Evolutionary conservation across 2,888 invertebrate genomes (phyloP).

Genomic region (Blastobasis adustella): DNA sequence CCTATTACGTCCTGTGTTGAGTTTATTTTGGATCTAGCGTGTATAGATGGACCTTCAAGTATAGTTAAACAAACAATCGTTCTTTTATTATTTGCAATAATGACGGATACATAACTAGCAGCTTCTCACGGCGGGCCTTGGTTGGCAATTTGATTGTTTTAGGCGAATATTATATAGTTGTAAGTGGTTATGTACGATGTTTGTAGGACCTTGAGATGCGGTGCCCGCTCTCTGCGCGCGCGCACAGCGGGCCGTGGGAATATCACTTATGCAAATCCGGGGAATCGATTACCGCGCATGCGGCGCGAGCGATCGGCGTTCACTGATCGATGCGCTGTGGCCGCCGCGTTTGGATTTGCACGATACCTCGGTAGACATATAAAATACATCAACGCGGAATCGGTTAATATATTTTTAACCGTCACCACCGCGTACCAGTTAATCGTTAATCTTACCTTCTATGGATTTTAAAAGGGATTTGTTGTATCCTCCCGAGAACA

Average conservation of each 20-base stretch:
- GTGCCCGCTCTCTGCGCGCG: slow-evolving; percentile 52
- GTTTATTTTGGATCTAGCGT: background rate
- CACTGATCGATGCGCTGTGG: slow-evolving; percentile 10
- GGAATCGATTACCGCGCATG: slow-evolving; percentile 62
- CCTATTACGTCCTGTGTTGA: background rate
- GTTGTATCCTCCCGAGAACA: too few species aligned
- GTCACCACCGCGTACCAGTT: too few species aligned
- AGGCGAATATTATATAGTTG: too few species aligned
- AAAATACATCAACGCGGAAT: too few species aligned
- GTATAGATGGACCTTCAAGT: too few species aligned
- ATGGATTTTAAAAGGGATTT: too few species aligned
- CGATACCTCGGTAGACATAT: too few species aligned
- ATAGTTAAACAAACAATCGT: slow-evolving; percentile 13
- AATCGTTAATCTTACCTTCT: too few species aligned
- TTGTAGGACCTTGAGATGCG: slow-evolving; percentile 46
- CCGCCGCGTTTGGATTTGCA: slow-evolving; percentile 10
- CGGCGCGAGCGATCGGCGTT: slow-evolving; percentile 28
- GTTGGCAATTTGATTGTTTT: background rate
- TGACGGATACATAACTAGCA: background rate
- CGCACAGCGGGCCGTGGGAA: slow-evolving; percentile 63
- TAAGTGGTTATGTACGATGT: too few species aligned
- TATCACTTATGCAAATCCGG: slow-evolving; percentile 61
- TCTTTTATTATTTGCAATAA: slow-evolving; percentile 4
- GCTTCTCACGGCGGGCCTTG: background rate
- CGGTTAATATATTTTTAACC: too few species aligned